Percentiles rank a stretch among this genome's conserved stretches.
Conservation (phyloP, 2,888 invertebrate genomes). For the Stramonita haemastoma region DNA sequence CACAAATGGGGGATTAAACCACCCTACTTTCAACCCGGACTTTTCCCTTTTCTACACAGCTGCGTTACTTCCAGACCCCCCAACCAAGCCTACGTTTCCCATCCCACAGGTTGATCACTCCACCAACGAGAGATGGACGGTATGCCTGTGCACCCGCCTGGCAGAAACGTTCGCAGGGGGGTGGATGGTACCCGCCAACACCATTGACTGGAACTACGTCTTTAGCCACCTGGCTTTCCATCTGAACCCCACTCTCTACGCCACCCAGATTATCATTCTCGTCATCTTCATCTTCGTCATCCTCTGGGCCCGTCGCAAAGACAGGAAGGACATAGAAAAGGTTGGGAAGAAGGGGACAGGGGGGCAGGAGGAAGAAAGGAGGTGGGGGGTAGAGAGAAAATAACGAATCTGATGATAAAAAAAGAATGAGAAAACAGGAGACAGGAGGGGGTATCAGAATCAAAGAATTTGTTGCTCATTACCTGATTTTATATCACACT, state of each 20-base stretch:
- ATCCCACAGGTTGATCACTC: slow-evolving; percentile 54
- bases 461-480: no score
- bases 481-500: no score
- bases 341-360: slow-evolving; percentile 57
- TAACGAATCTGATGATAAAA: no score
- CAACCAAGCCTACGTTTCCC: no score
- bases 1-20: no score
- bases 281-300: slow-evolving; percentile 75
- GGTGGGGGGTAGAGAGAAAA: no score
- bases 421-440: not conserved
- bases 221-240: slow-evolving; percentile 78
- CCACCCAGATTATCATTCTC: slow-evolving; percentile 76
- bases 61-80: no score
- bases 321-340: slow-evolving; percentile 77
- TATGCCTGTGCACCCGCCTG: slow-evolving; percentile 76
- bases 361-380: not conserved
- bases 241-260: slow-evolving; percentile 79
- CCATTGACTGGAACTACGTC: slow-evolving; percentile 79
- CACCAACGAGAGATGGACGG: slow-evolving; percentile 56
- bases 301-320: slow-evolving; percentile 78
- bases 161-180: slow-evolving; percentile 78
- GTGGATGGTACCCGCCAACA: slow-evolving; percentile 78
- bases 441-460: no score
- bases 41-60: no score
- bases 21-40: no score